Conservation (phyloP, 2,888 invertebrate species). For the Erebia epiphron region DNA sequence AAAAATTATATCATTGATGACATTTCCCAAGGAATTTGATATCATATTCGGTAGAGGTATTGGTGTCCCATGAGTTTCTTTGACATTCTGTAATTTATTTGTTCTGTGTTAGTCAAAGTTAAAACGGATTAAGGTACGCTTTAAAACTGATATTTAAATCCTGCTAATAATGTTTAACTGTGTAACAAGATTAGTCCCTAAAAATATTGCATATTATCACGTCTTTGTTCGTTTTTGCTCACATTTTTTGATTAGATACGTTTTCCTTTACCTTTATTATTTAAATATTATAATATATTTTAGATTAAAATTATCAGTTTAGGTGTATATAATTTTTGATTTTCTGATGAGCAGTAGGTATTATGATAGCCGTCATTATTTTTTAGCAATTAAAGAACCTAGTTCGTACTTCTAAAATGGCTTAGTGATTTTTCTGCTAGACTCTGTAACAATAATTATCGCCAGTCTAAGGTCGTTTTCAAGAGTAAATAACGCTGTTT, state of each 20-base stretch:
- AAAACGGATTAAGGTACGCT: not conserved
- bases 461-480: conserved; percentile 62
- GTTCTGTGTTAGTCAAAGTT: not conserved
- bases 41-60: conserved; percentile 82
- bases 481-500: conserved; percentile 48
- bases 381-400: too few relatives aligned
- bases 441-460: conserved; percentile 47
- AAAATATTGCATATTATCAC: not conserved
- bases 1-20: conserved; percentile 90
- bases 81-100: conserved; percentile 57
- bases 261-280: too few relatives aligned
- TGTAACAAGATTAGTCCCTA: not conserved
- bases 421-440: too few relatives aligned
- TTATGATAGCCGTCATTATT: too few relatives aligned
- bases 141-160: not conserved
- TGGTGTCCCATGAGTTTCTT: conserved; percentile 49
- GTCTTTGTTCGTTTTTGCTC: conserved; percentile 2
- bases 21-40: conserved; percentile 89
- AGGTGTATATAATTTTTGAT: not conserved
- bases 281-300: too few relatives aligned
- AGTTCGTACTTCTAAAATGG: too few relatives aligned
- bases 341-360: too few relatives aligned
- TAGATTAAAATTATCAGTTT: conserved; percentile 23
- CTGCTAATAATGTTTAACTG: not conserved
- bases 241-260: not conserved